phyloP scores from a whole-genome alignment of 2,888 invertebrate species.

The Pimpla rufipes region DNA sequence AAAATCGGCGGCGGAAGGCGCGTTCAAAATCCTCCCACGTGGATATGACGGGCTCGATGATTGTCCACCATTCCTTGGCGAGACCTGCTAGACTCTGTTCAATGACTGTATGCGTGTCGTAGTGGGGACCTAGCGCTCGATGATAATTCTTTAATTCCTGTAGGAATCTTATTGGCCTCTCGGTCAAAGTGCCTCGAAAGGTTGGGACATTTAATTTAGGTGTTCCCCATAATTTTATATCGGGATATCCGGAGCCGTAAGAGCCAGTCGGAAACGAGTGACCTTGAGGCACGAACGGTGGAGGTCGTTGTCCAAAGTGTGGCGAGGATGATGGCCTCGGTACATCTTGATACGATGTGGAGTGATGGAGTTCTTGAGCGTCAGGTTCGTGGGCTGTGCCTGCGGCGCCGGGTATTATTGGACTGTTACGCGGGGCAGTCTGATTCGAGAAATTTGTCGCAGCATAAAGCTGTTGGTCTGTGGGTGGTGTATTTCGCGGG shows the following conservation, averaged over 20 bases:
- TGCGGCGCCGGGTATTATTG: neutral
- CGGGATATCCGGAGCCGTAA: too few relatives aligned
- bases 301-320: too few relatives aligned
- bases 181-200: neutral
- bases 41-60: neutral
- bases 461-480: too few relatives aligned
- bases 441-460: too few relatives aligned
- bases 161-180: neutral
- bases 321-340: neutral
- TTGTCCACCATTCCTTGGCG: constrained; percentile 5
- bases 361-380: too few relatives aligned
- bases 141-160: neutral
- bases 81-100: neutral
- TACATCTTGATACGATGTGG: neutral
- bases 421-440: too few relatives aligned
- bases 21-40: neutral
- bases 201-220: neutral
- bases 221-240: neutral
- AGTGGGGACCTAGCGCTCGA: neutral
- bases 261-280: neutral
- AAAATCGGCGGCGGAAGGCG: neutral
- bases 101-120: neutral
- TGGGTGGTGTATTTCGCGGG: too few relatives aligned
- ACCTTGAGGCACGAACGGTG: too few relatives aligned
- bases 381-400: neutral